Conservation (phyloP, 2,888 invertebrate genomes). For the Mylabris sibirica region DNA sequence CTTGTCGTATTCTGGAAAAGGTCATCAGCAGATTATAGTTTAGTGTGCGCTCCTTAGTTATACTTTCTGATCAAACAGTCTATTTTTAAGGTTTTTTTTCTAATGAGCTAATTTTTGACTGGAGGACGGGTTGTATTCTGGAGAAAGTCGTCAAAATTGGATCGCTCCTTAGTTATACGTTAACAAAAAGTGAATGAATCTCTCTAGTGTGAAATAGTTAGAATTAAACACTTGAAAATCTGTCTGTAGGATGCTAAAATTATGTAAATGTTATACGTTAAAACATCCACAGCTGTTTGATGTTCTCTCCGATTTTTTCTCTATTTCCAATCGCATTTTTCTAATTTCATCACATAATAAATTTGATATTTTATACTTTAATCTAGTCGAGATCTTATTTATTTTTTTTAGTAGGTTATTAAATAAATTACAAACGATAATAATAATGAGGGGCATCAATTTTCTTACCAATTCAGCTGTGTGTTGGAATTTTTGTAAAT, state of each 20-base stretch:
- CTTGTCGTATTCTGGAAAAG: no score
- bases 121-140: no score
- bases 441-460: neutral
- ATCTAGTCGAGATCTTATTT: neutral
- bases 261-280: neutral
- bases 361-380: neutral
- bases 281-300: neutral
- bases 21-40: no score
- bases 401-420: neutral
- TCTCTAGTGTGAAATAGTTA: no score
- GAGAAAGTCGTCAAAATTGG: neutral
- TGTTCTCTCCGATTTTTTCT: neutral
- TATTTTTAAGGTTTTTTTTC: no score
- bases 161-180: no score
- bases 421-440: neutral
- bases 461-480: neutral
- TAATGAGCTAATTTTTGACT: no score
- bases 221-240: no score
- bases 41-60: no score
- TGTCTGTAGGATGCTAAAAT: neutral
- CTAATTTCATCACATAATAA: slow-evolving; percentile 3
- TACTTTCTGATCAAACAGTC: no score
- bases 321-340: neutral
- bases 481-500: slow-evolving; percentile 1
- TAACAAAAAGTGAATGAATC: no score